Evolutionary conservation across 2,888 invertebrate genomes (phyloP).

Genomic region (Liodrosophila aerea): DNA sequence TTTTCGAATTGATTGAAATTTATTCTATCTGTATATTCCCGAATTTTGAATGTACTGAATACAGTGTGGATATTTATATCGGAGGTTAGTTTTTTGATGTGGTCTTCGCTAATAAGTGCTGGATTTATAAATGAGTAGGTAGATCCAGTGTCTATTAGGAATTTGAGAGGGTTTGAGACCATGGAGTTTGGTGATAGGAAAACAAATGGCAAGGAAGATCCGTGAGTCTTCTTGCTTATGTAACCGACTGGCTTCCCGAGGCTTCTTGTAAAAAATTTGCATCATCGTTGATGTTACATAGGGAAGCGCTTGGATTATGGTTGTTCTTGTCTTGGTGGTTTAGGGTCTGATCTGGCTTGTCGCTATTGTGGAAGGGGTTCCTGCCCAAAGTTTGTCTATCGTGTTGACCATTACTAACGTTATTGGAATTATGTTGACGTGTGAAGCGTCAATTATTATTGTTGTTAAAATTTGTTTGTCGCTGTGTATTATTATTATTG

Average conservation of each 20-base stretch:
- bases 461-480: conserved; percentile 1
- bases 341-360: conserved; percentile 7
- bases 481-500: too few relatives aligned
- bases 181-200: conserved; percentile 13
- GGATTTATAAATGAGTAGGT: too few relatives aligned
- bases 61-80: conserved; percentile 19
- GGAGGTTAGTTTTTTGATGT: conserved; percentile 14
- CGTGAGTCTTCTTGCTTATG: conserved; percentile 13
- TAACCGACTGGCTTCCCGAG: conserved; percentile 15
- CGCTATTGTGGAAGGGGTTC: conserved; percentile 10
- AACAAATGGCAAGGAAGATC: conserved; percentile 21
- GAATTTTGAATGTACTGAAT: conserved; percentile 23
- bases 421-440: conserved; percentile 7
- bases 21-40: conserved; percentile 24
- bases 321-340: conserved; percentile 11
- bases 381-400: conserved; percentile 11
- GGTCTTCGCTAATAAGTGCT: too few relatives aligned
- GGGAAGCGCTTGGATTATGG: conserved; percentile 23
- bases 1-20: conserved; percentile 20
- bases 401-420: conserved; percentile 7
- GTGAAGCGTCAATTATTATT: conserved; percentile 1
- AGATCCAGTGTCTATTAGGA: too few relatives aligned
- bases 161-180: conserved; percentile 4
- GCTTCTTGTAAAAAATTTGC: conserved; percentile 20
- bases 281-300: conserved; percentile 21